These are phyloP conservation scores for Drosophila suzukii DNA, from an alignment of 1,140 invertebrate species.

Conservation along the genomic window DNA sequence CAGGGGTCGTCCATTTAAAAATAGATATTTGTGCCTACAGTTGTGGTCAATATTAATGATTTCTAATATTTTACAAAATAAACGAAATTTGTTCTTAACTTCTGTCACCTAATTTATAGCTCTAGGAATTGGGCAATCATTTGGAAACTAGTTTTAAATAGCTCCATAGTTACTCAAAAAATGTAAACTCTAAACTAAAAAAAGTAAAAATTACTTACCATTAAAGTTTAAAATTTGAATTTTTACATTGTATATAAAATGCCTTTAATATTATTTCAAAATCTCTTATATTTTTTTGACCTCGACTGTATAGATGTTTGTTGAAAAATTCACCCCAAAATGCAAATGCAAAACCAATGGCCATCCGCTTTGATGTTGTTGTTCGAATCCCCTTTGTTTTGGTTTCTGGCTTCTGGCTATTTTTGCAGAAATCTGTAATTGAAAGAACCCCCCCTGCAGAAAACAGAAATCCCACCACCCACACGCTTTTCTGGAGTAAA, in stretches of 20 bases:
- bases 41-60: conserved; percentile 13
- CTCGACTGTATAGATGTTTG: not conserved
- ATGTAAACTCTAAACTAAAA: not conserved
- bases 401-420: conserved; percentile 47
- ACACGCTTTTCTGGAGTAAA: conserved; percentile 53
- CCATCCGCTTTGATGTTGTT: conserved; percentile 60
- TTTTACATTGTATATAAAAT: too few relatives aligned
- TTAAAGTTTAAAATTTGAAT: too few relatives aligned
- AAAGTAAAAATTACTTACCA: not conserved
- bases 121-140: not conserved
- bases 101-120: not conserved
- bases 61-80: not conserved
- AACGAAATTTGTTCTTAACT: not conserved
- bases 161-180: too few relatives aligned
- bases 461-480: conserved; percentile 22
- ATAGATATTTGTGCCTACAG: conserved; percentile 33
- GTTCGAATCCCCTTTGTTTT: conserved; percentile 25
- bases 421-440: conserved; percentile 74
- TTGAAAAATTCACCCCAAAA: conserved; percentile 17
- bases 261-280: not conserved
- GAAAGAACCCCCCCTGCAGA: conserved; percentile 37
- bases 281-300: not conserved
- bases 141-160: not conserved
- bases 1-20: conserved; percentile 64
- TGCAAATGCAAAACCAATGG: conserved; percentile 18